Percentiles rank a stretch among this genome's conserved stretches.
Evolutionary conservation across 1,140 invertebrate genomes (phyloP).

Genomic region (Drosophila punjabiensis): DNA sequence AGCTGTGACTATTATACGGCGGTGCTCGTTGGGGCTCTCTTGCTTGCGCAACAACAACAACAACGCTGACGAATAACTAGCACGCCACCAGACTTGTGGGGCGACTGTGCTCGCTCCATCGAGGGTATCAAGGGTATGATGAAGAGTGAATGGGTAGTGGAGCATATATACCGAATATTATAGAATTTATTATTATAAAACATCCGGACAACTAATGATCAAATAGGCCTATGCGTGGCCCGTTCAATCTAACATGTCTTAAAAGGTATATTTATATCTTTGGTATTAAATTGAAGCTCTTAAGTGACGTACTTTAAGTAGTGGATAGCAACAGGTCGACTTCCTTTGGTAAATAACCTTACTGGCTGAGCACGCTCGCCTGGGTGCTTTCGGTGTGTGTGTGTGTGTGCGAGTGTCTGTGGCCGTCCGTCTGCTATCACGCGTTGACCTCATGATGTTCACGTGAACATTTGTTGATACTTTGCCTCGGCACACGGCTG

Average conservation of each 20-base stretch:
- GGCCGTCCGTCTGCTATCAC: slow-evolving; percentile 77
- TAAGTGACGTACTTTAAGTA: too few relatives aligned
- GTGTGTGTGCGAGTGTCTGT: slow-evolving; percentile 41
- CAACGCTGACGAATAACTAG: slow-evolving; percentile 59
- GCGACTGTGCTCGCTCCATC: slow-evolving; percentile 32
- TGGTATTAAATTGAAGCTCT: too few relatives aligned
- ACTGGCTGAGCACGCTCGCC: slow-evolving; percentile 38
- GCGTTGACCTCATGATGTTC: slow-evolving; percentile 85
- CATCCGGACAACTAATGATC: too few relatives aligned
- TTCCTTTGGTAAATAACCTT: slow-evolving; percentile 27
- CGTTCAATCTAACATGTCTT: too few relatives aligned
- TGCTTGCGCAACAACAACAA: slow-evolving; percentile 82
- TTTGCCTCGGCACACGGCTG: slow-evolving; percentile 30
- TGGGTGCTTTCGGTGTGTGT: slow-evolving; percentile 23
- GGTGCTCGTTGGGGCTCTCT: slow-evolving; percentile 61
- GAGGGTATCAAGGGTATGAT: slow-evolving; percentile 27
- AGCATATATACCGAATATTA: not conserved
- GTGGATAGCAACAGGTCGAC: slow-evolving; percentile 19
- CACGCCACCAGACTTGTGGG: slow-evolving; percentile 57
- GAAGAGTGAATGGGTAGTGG: not conserved
- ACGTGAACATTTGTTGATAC: slow-evolving; percentile 83
- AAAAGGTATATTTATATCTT: too few relatives aligned
- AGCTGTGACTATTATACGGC: slow-evolving; percentile 73
- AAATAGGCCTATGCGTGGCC: too few relatives aligned
- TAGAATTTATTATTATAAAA: not conserved